These are phyloP conservation scores for Liopterus haemorrhoidalis DNA, from an alignment of 2,888 invertebrate species.

Conservation along the genomic window DNA sequence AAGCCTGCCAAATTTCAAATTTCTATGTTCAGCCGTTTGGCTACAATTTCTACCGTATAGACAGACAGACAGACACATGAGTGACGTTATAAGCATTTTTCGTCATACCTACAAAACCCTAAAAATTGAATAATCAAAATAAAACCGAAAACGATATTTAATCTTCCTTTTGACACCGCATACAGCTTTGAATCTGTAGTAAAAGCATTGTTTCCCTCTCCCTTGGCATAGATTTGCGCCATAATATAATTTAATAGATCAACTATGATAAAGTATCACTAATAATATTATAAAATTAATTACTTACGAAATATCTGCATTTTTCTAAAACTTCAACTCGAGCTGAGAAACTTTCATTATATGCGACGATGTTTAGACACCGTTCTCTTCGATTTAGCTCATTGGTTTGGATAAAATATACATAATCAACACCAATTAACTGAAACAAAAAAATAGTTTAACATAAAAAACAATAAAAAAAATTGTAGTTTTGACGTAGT, in stretches of 20 bases:
- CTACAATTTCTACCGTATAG: no score
- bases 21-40: no score
- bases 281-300: background rate
- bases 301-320: constrained; percentile 79
- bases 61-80: no score
- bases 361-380: constrained; percentile 81
- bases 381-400: constrained; percentile 71
- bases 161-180: no score
- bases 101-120: no score
- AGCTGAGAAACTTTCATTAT: constrained; percentile 83
- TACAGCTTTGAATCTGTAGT: no score
- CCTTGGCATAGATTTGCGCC: background rate
- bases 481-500: constrained; percentile 2
- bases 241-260: constrained; percentile 3
- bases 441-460: constrained; percentile 42
- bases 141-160: constrained; percentile 4
- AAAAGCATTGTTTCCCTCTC: background rate
- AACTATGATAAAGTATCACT: background rate
- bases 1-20: no score
- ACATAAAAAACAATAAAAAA: background rate
- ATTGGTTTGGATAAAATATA: constrained; percentile 88
- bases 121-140: background rate
- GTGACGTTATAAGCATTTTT: no score
- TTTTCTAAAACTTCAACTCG: constrained; percentile 81
- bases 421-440: constrained; percentile 88